A percentile compares a stretch with the other conserved stretches of the same genome.
Conservation (phyloP, 2,113 vertebrate species). For the Bombycilla garrulus region DNA sequence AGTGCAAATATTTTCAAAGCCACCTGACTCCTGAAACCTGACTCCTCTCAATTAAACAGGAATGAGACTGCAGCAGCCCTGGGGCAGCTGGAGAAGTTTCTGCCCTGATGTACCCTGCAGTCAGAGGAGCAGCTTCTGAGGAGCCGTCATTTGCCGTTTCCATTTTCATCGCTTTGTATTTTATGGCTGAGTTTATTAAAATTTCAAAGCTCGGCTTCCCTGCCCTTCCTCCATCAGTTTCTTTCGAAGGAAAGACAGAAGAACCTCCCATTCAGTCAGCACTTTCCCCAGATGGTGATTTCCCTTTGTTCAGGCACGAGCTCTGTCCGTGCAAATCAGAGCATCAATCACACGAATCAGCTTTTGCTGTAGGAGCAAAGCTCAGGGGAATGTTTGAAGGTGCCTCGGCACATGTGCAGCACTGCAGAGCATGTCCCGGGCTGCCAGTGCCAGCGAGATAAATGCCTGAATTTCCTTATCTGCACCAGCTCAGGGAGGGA, state of each 20-base stretch:
- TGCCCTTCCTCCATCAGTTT: neutral
- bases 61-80: neutral
- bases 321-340: neutral
- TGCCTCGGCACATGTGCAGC: neutral
- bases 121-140: neutral
- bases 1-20: neutral
- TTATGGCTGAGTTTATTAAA: neutral
- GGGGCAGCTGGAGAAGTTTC: neutral
- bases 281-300: neutral
- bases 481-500: neutral
- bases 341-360: neutral
- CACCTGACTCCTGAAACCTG: neutral
- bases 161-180: neutral
- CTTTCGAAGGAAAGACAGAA: neutral
- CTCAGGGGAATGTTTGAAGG: neutral
- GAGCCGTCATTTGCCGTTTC: neutral
- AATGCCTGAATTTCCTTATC: neutral
- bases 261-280: neutral
- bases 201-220: conserved; percentile 3
- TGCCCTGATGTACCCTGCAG: neutral
- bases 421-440: rapidly evolving
- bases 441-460: neutral
- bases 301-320: neutral
- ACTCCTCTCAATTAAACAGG: neutral
- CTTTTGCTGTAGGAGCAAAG: neutral